Evolutionary conservation across 1,140 invertebrate genomes (phyloP).

Genomic region (Nasonia giraulti): DNA sequence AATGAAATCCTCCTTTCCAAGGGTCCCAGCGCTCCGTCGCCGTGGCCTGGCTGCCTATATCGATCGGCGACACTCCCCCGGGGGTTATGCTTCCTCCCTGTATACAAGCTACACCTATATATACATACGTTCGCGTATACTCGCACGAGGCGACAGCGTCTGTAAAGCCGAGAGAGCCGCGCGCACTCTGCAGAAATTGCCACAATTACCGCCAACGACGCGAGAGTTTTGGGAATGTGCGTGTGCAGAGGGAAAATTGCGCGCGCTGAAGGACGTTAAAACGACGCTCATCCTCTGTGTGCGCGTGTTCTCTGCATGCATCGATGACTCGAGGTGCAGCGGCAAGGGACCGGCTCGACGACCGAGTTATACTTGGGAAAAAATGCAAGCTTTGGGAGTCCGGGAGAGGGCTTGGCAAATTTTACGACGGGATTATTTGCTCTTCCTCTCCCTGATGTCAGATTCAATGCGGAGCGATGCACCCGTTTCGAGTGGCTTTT

Average conservation of each 20-base stretch:
- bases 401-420: neutral
- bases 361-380: neutral
- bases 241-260: neutral
- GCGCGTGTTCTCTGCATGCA: neutral
- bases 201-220: conserved; percentile 24
- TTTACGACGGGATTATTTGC: too few species aligned
- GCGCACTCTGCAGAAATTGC: neutral
- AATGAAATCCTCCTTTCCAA: conserved; percentile 39
- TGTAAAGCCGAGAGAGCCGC: neutral
- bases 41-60: neutral
- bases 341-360: too few species aligned
- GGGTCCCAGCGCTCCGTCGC: neutral
- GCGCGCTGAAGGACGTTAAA: neutral
- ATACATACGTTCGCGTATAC: neutral
- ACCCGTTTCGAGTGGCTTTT: too few species aligned
- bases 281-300: too few species aligned
- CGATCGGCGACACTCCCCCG: neutral
- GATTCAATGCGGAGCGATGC: too few species aligned
- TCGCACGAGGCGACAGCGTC: neutral
- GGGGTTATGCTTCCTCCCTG: neutral
- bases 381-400: neutral
- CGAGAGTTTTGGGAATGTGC: neutral
- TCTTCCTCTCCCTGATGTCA: too few species aligned
- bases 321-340: neutral
- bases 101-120: neutral